Conservation (phyloP, 2,797 vertebrate species). For the Denticeps clupeoides region DNA sequence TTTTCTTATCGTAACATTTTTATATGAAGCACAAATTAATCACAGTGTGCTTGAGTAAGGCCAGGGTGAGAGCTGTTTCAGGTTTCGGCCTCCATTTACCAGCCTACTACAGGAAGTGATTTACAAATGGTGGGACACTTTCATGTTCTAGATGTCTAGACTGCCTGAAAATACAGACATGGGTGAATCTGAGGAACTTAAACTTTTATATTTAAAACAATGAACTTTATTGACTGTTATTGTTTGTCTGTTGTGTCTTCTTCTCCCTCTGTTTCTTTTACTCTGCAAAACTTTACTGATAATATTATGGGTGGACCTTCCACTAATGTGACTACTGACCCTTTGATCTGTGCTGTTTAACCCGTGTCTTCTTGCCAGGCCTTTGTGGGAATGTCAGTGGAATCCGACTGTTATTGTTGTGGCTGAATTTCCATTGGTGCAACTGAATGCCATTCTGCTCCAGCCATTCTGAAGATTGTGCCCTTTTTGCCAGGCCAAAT, state of each 20-base stretch:
- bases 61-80: background rate
- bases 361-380: background rate
- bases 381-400: background rate
- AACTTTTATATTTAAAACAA: no score
- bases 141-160: background rate
- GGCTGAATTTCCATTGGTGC: conserved; percentile 1
- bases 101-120: background rate
- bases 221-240: no score
- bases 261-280: no score
- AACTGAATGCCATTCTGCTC: conserved; percentile 19
- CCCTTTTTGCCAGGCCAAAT: conserved; percentile 6
- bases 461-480: conserved; percentile 10
- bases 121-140: background rate
- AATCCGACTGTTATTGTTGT: background rate
- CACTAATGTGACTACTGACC: no score
- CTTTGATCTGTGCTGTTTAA: no score
- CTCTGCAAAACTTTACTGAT: no score
- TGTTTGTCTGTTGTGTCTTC: no score
- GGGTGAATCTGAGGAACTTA: background rate
- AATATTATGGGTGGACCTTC: no score
- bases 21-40: conserved; percentile 25
- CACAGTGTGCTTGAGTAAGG: conserved; percentile 1
- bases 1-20: conserved; percentile 23
- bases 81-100: background rate
- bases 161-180: background rate